Conservation (phyloP, 2,113 vertebrate species). For the Ibidorhyncha struthersii region DNA sequence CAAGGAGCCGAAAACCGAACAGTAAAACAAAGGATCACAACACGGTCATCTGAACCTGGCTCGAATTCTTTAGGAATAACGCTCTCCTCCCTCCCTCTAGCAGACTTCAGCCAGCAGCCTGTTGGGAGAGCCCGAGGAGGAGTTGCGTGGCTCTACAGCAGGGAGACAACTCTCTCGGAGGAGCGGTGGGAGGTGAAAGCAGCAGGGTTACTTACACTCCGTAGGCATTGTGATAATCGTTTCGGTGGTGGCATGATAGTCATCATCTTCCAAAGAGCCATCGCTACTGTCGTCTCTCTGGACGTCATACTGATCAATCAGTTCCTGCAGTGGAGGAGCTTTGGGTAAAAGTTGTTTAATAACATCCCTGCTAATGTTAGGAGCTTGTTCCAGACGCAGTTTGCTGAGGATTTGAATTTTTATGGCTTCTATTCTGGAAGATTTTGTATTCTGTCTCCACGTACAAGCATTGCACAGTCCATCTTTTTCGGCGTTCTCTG, state of each 20-base stretch:
- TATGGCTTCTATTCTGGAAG: slow-evolving; percentile 94
- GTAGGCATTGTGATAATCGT: slow-evolving; percentile 95
- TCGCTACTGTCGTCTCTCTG: slow-evolving; percentile 93
- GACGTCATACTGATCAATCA: slow-evolving; percentile 98
- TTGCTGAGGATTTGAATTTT: slow-evolving; percentile 99
- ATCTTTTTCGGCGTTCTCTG: slow-evolving; percentile 81
- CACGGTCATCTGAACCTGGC: slow-evolving; percentile 45
- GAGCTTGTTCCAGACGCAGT: slow-evolving; percentile 94
- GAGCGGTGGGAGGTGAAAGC: slow-evolving; percentile 43
- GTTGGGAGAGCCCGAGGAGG: slow-evolving; percentile 74
- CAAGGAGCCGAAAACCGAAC: not conserved
- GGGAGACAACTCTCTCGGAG: slow-evolving; percentile 59
- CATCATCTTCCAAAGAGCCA: slow-evolving; percentile 89
- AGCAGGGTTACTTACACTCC: slow-evolving; percentile 86
- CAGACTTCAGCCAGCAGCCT: slow-evolving; percentile 66
- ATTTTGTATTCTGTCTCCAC: slow-evolving; percentile 93
- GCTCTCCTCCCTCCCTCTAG: slow-evolving; percentile 56
- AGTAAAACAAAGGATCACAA: slow-evolving; percentile 29
- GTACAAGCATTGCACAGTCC: slow-evolving; percentile 91
- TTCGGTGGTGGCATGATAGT: slow-evolving; percentile 94
- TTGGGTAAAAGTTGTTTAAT: slow-evolving; percentile 94
- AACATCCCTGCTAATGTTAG: slow-evolving; percentile 95
- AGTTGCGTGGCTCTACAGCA: slow-evolving; percentile 72
- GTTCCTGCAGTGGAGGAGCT: slow-evolving; percentile 94
- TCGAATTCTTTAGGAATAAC: slow-evolving; percentile 55